Conservation (phyloP, 2,888 invertebrate genomes). For the Andrena haemorrhoa region DNA sequence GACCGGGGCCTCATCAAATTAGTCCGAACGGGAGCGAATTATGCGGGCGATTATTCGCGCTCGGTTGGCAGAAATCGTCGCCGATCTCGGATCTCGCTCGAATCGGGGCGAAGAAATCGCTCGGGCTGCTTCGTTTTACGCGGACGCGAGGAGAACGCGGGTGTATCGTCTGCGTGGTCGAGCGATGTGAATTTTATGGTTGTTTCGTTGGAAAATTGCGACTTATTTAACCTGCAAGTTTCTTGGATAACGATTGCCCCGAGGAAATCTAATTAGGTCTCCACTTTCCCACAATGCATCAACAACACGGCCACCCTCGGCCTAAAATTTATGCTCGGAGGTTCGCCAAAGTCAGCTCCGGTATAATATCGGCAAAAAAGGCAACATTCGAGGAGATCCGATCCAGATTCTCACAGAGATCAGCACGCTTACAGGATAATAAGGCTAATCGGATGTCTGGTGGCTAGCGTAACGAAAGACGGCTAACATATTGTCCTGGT, state of each 20-base stretch:
- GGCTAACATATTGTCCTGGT: slow-evolving; percentile 78
- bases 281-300: too few species aligned
- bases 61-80: slow-evolving; percentile 2
- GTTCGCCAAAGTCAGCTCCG: background rate
- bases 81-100: background rate
- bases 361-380: background rate
- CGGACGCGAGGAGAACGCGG: too few species aligned
- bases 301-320: too few species aligned
- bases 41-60: slow-evolving; percentile 1
- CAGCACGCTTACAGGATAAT: slow-evolving; percentile 67
- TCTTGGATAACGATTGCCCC: too few species aligned
- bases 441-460: slow-evolving; percentile 73
- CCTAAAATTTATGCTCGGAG: too few species aligned
- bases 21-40: slow-evolving; percentile 5
- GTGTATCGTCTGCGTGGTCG: too few species aligned
- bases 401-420: slow-evolving; percentile 60
- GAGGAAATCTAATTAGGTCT: too few species aligned
- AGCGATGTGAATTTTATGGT: too few species aligned
- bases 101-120: background rate
- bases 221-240: too few species aligned
- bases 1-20: slow-evolving; percentile 23
- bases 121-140: background rate
- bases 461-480: slow-evolving; percentile 77
- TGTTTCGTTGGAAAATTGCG: too few species aligned
- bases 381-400: background rate